A percentile compares a stretch with the other conserved stretches of the same genome.
Conservation (phyloP, 2,113 vertebrate genomes). For the Thunnus maccoyii region DNA sequence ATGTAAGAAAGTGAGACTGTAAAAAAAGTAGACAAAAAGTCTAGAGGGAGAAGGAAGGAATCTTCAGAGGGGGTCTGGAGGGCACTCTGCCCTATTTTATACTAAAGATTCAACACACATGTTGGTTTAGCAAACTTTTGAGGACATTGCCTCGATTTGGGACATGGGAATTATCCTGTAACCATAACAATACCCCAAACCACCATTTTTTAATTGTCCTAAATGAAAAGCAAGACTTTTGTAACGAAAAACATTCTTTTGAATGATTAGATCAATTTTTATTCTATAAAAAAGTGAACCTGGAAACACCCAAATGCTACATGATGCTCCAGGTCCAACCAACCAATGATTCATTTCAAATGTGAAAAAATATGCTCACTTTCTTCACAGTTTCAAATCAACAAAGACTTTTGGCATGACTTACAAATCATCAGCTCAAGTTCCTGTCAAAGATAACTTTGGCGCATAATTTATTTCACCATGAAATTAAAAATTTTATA, state of each 20-base stretch:
- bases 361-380: not conserved
- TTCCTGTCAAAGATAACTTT: slow-evolving; percentile 24
- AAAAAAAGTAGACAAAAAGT: slow-evolving; percentile 32
- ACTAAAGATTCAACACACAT: slow-evolving; percentile 19
- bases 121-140: slow-evolving; percentile 8
- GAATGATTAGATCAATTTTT: not conserved
- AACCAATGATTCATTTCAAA: not conserved
- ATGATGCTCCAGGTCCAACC: not conserved
- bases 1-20: slow-evolving; percentile 58
- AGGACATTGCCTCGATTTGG: not conserved
- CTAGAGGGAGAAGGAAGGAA: slow-evolving; percentile 32
- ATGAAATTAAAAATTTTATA: slow-evolving; percentile 36
- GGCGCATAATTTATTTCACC: slow-evolving; percentile 44
- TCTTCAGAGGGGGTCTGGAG: slow-evolving; percentile 40
- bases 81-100: slow-evolving; percentile 10
- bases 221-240: too few relatives aligned
- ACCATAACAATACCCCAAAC: not conserved
- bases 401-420: slow-evolving; percentile 23
- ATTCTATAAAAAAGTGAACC: not conserved
- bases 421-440: slow-evolving; percentile 30
- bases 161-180: not conserved
- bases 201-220: not conserved
- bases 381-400: slow-evolving; percentile 10
- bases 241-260: not conserved
- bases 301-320: not conserved